Percentiles rank a stretch among this genome's conserved stretches.
Evolutionary conservation across 1,140 invertebrate genomes (phyloP).

Genomic region (Cherax destructor): DNA sequence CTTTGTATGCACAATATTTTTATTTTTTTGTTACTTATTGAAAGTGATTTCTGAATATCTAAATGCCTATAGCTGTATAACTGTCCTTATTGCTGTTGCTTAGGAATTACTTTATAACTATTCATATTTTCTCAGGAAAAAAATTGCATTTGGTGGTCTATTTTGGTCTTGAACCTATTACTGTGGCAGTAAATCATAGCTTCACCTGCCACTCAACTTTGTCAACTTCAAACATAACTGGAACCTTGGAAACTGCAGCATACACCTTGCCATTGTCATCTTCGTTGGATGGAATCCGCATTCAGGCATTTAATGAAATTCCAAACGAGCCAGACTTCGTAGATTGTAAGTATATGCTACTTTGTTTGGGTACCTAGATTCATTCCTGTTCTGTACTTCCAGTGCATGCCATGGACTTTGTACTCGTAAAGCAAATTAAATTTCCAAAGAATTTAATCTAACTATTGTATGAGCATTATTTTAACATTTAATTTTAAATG

Average conservation of each 20-base stretch:
- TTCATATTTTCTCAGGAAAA: slow-evolving; percentile 30
- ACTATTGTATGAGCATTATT: no score
- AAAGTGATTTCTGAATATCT: no score
- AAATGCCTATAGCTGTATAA: no score
- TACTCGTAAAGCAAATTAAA: no score
- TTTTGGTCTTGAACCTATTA: slow-evolving; percentile 25
- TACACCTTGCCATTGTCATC: slow-evolving; percentile 16
- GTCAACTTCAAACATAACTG: slow-evolving; percentile 50
- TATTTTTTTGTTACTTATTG: no score
- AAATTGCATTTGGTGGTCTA: slow-evolving; percentile 3
- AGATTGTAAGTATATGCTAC: slow-evolving; percentile 47
- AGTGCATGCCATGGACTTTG: no score
- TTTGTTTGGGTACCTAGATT: no score
- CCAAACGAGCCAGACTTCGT: slow-evolving; percentile 33
- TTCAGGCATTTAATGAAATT: slow-evolving; percentile 64
- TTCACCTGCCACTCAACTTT: slow-evolving; percentile 53
- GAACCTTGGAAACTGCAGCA: not conserved
- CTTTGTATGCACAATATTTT: no score
- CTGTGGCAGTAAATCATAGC: slow-evolving; percentile 59
- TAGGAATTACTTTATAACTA: not conserved
- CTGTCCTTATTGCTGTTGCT: no score
- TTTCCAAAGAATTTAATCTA: no score
- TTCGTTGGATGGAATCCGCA: slow-evolving; percentile 24
- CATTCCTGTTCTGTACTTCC: no score
- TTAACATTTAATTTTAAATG: no score